Base-by-base conservation (phyloP, 2,888 invertebrate genomes). In the Heliconius charithonia region DNA sequence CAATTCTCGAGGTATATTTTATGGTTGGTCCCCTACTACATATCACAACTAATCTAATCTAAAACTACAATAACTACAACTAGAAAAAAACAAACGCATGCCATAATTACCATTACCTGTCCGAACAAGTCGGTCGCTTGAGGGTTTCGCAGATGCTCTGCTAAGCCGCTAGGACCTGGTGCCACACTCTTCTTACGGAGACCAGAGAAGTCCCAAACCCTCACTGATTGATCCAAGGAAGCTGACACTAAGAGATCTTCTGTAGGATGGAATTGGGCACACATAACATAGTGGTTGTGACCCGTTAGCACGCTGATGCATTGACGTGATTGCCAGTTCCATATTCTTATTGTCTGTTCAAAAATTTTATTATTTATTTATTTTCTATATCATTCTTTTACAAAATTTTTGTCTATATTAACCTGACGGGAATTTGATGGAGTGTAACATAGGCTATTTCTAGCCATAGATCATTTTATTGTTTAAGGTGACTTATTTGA, bases 271-370 rank as follows among this genome's bases (percentile, higher is more conserved):
- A 99, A 99, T 91, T 98, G 98, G 0, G 99, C 99, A 89, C 99
- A 99, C 99, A 99, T 99, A 0, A 99, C 99, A 91, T 99, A 99
- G 91, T 99, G 99, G 92, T 99, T 99, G 95, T 99, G 99, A 0
- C 99, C 99, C 0, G 98, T 98, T 4, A 98, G 95, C 0, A 98
- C 98, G 86, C 98, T 98, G 87, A 99, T 98, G 88, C 99, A 99
- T 80, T 98, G 98, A 29, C 99, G 96, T 65, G 99, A 99, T 91
- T 99, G 99, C 99, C 99, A 99, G 91, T 99, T 99, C 99, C 99
- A 99, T 87, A 99, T 99, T 81, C 99, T 97, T 84, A 99, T 99
- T 0, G 99, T 99, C 95, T 96, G 95, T 29, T 16, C 85, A 87
- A 51, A 51, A 51, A 51, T 37, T 22, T 2, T 3, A 0, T 51